Evolutionary conservation across 2,888 invertebrate species (phyloP), one percentile per base, ranked within the genome.

Genomic region (Cryptophagus acutangulus): DNA sequence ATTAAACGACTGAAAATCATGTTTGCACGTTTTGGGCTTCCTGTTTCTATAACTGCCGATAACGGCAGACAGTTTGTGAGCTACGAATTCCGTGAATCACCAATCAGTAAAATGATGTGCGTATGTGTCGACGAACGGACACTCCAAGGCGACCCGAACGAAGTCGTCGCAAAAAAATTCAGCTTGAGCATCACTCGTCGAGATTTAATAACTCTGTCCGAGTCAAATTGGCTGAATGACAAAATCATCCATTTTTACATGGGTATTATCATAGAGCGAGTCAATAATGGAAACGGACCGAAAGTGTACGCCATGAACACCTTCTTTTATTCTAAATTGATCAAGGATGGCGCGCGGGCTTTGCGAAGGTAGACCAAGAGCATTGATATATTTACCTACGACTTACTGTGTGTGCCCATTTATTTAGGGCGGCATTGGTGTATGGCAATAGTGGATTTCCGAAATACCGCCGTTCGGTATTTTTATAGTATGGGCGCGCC

Each of bases 401-500:
- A 95, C 54, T 71, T 94, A 25, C 74, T 97, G 44, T 77, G 94
- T 1, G 78, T 96, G 1, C 97, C 97, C 0, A 84, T 99, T 10
- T 96, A 97, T 71, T 74, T 96, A 36, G 88, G 87, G 5, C 83
- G 94, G 54, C 97, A 99, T 70, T 99, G 97, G 97, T 95, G 94
- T 68, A 78, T 99, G 74, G 84, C 89, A 14, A 80, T 90, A 13
- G 79, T 95, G 1, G 86, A 93, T 70, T 81, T 96, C 57, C 54
- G 63, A 38, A 51, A 55, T 25, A 55, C 46, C 33, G 49, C 52
- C 3, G 60, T 62, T 1, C 70, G 72, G 26, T 97, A 95, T 69
- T 91, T 87, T 58, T 96, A 97, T 70, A 94, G 94, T 48, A 90
- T 99, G 89, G 88, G 88, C 16, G 59, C 61, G 36, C 73, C 77